Percentiles rank a stretch among this genome's conserved stretches.
These are phyloP conservation scores for Laodelphax striatellus DNA, from an alignment of 1,140 invertebrate species.

Conservation along the genomic window DNA sequence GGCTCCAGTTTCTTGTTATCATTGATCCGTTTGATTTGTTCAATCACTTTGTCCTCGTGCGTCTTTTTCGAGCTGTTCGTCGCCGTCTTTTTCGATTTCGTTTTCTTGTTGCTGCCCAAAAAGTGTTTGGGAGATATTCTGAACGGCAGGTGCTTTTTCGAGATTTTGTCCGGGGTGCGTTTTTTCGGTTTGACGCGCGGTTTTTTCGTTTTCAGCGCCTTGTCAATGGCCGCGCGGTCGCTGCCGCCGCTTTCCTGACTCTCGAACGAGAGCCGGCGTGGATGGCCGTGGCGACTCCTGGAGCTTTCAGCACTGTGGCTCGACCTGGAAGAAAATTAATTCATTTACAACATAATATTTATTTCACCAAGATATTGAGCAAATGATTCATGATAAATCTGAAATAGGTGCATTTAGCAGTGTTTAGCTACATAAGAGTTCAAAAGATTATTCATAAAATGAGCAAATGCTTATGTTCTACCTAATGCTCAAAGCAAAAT, in stretches of 20 bases:
- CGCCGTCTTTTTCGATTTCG: neutral
- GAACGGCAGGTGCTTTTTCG: neutral
- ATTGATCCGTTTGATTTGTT: no score
- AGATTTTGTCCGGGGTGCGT: neutral
- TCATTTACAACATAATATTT: no score
- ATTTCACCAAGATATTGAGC: no score
- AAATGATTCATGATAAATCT: no score
- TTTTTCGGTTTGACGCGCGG: neutral
- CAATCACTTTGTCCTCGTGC: no score
- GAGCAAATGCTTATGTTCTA: no score
- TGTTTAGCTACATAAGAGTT: no score
- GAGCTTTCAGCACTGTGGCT: neutral
- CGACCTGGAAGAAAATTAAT: neutral
- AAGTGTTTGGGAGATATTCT: neutral
- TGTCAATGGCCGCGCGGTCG: neutral
- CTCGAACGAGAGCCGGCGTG: neutral
- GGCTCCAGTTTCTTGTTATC: no score
- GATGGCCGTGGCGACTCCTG: neutral
- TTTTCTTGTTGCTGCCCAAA: neutral
- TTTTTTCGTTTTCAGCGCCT: neutral
- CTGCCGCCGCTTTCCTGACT: neutral
- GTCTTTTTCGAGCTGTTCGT: no score
- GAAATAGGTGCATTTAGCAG: no score
- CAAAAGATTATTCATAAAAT: no score
- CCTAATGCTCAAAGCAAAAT: no score